Conservation (phyloP, 2,797 vertebrate genomes). For the Coilia nasus region DNA sequence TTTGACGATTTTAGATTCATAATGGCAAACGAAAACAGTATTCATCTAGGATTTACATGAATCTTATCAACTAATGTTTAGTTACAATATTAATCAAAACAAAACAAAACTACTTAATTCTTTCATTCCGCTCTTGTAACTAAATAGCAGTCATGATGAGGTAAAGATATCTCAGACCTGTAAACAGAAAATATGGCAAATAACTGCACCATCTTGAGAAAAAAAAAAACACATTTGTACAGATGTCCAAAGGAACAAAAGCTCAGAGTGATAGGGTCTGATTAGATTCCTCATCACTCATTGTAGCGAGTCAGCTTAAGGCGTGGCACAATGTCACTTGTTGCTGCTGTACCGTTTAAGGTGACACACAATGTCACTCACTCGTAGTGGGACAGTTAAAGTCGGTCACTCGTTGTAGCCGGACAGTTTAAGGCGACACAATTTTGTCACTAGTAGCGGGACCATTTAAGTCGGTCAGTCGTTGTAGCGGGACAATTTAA, state of each 20-base stretch:
- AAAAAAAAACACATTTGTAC: not conserved
- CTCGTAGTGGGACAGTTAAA: too few species aligned
- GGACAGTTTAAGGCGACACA: too few species aligned
- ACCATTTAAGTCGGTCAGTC: conserved; percentile 69
- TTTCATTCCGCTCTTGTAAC: not conserved
- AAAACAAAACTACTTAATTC: not conserved
- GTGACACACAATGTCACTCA: too few species aligned
- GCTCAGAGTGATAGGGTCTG: not conserved
- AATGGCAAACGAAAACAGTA: conserved; percentile 17
- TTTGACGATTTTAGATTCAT: not conserved
- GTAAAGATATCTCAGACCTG: not conserved
- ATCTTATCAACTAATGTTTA: not conserved
- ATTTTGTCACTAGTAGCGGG: too few species aligned
- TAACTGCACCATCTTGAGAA: not conserved
- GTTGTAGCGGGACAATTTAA: conserved; percentile 95
- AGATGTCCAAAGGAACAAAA: too few species aligned
- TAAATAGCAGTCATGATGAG: not conserved
- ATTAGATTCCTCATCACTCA: too few species aligned
- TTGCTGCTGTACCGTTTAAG: too few species aligned
- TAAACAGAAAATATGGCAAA: conserved; percentile 1
- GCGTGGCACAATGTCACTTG: too few species aligned
- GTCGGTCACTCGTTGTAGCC: too few species aligned
- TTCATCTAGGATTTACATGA: conserved; percentile 9
- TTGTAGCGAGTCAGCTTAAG: too few species aligned
- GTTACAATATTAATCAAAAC: not conserved